A percentile compares a stretch with the other conserved stretches of the same genome.
phyloP scores from a whole-genome alignment of 2,113 vertebrate species.

The Tyto alba region DNA sequence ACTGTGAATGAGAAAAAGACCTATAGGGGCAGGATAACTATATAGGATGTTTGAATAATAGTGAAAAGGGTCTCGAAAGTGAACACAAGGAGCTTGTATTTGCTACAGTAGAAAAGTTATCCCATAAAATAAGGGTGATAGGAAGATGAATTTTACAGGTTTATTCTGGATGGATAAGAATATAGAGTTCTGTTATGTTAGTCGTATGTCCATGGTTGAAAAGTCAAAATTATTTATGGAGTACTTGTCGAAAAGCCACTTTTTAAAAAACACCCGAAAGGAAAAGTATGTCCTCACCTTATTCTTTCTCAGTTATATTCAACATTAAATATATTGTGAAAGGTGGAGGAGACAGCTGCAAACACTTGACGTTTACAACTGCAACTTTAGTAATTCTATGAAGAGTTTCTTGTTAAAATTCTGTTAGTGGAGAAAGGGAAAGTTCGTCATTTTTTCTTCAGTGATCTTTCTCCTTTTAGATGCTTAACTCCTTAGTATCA shows the following conservation, averaged over 20 bases:
- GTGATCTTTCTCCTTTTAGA: background rate
- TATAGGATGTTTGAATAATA: background rate
- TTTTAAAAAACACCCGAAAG: background rate
- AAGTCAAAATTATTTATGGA: background rate
- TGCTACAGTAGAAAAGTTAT: background rate
- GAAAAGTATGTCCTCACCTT: background rate
- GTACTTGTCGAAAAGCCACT: background rate
- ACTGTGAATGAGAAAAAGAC: background rate
- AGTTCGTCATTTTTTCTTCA: background rate
- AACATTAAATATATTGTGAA: background rate
- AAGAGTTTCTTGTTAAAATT: background rate
- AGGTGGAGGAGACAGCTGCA: background rate
- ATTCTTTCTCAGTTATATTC: background rate
- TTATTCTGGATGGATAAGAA: background rate
- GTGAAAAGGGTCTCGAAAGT: background rate
- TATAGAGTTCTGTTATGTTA: background rate
- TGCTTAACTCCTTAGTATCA: background rate
- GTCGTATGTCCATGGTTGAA: background rate
- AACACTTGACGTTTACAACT: background rate
- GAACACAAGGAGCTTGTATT: background rate
- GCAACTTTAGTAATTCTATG: background rate
- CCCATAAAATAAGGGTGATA: background rate
- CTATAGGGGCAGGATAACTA: background rate
- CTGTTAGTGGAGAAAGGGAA: background rate
- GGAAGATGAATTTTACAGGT: background rate